These are phyloP conservation scores for Ganaspis sp. DNA, from an alignment of 1,140 invertebrate genomes.

Conservation along the genomic window DNA sequence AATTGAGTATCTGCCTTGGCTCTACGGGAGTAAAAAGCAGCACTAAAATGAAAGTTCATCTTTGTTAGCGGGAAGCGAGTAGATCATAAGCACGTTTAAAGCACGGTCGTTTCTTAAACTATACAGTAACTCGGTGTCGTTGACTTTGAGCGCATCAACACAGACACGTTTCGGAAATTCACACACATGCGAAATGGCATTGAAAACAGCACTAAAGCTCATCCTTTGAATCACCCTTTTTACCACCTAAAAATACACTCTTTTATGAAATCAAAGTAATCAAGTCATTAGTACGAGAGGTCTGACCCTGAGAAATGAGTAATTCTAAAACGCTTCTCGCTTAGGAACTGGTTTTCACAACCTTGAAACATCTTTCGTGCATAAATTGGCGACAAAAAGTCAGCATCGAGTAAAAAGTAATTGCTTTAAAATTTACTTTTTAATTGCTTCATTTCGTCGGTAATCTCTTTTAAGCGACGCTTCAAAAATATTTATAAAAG, in stretches of 20 bases:
- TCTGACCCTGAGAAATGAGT: neutral
- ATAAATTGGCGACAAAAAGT: neutral
- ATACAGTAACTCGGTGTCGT: neutral
- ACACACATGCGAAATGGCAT: slow-evolving; percentile 58
- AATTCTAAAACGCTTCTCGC: neutral
- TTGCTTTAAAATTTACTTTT: too few relatives aligned
- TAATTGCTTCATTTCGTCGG: too few relatives aligned
- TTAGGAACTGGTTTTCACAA: neutral
- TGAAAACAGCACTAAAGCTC: slow-evolving; percentile 59
- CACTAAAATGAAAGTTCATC: slow-evolving; percentile 55
- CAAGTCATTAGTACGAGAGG: slow-evolving; percentile 53
- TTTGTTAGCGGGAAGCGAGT: slow-evolving; percentile 53
- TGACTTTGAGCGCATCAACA: neutral
- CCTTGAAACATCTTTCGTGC: neutral
- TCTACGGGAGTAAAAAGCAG: slow-evolving; percentile 27
- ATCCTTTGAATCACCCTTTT: neutral
- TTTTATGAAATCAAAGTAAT: too few relatives aligned
- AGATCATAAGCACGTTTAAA: slow-evolving; percentile 56
- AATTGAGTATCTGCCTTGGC: slow-evolving; percentile 49
- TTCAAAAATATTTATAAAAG: too few relatives aligned
- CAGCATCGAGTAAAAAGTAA: too few relatives aligned
- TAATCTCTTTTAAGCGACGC: too few relatives aligned
- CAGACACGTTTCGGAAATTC: slow-evolving; percentile 7
- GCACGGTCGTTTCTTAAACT: slow-evolving; percentile 57
- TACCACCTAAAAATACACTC: too few relatives aligned